Percentiles rank a stretch among this genome's conserved stretches.
Conservation (phyloP, 2,888 invertebrate species). For the Phalangium opilio region DNA sequence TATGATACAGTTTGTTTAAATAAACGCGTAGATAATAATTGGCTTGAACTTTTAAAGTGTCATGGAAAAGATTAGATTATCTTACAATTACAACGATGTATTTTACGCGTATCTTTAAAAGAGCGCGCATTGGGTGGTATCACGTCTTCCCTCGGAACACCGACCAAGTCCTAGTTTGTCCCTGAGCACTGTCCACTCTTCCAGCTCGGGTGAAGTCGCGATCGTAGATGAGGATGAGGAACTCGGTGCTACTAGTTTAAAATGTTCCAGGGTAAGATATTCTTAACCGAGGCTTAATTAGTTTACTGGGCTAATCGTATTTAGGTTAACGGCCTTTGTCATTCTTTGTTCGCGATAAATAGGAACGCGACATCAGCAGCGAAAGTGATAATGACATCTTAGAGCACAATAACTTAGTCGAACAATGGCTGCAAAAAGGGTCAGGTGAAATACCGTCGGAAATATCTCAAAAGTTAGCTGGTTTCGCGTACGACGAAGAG, state of each 20-base stretch:
- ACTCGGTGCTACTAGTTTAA: constrained; percentile 8
- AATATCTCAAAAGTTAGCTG: constrained; percentile 34
- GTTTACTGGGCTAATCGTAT: no score
- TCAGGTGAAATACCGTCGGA: no score
- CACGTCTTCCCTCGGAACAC: not conserved
- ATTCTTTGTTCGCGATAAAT: no score
- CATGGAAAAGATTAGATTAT: no score
- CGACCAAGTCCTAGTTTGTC: constrained; percentile 7
- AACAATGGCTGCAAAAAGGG: not conserved
- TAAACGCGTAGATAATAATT: no score
- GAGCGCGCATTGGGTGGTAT: no score
- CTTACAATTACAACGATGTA: no score
- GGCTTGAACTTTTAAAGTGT: no score
- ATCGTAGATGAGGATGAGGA: constrained; percentile 14
- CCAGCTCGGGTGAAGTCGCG: constrained; percentile 8
- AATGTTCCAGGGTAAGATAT: constrained; percentile 9
- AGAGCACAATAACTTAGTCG: not conserved
- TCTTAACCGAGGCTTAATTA: no score
- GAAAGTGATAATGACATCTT: not conserved
- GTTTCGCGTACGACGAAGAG: constrained; percentile 50
- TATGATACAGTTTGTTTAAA: no score
- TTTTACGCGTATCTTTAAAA: no score
- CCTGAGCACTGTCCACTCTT: constrained; percentile 13
- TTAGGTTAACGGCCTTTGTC: no score
- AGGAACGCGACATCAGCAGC: not conserved